Evolutionary conservation across 2,797 vertebrate genomes (phyloP).

Genomic region (Merluccius polli): DNA sequence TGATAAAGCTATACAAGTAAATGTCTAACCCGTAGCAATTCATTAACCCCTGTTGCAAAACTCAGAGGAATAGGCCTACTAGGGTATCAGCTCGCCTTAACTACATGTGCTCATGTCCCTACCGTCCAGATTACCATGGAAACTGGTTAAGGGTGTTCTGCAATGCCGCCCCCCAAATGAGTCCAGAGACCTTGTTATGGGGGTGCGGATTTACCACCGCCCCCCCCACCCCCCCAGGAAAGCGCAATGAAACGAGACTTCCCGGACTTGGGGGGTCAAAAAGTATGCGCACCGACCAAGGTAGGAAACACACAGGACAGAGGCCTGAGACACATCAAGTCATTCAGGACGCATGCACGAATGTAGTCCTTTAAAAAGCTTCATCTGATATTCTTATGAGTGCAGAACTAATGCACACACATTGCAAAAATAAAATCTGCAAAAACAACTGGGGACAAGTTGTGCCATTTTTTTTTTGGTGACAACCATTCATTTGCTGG

Average conservation of each 20-base stretch:
- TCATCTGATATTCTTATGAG: not conserved
- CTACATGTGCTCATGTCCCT: not conserved
- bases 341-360: too few relatives aligned
- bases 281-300: not conserved
- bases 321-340: too few relatives aligned
- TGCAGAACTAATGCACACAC: not conserved
- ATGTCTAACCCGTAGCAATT: not conserved
- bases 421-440: not conserved
- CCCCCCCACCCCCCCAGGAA: too few relatives aligned
- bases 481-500: not conserved
- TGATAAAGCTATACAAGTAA: not conserved
- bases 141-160: constrained; percentile 14
- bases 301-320: not conserved
- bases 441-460: not conserved
- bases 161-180: constrained; percentile 10
- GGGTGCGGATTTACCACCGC: constrained; percentile 4
- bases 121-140: constrained; percentile 21
- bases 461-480: too few relatives aligned
- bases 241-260: not conserved
- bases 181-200: constrained; percentile 11
- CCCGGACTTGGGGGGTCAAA: not conserved
- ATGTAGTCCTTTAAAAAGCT: not conserved
- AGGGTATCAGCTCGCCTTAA: not conserved
- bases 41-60: not conserved
- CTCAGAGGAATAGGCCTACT: not conserved